Evolutionary conservation across 2,113 vertebrate genomes (phyloP).

Genomic region (Dicrurus megarhynchus): DNA sequence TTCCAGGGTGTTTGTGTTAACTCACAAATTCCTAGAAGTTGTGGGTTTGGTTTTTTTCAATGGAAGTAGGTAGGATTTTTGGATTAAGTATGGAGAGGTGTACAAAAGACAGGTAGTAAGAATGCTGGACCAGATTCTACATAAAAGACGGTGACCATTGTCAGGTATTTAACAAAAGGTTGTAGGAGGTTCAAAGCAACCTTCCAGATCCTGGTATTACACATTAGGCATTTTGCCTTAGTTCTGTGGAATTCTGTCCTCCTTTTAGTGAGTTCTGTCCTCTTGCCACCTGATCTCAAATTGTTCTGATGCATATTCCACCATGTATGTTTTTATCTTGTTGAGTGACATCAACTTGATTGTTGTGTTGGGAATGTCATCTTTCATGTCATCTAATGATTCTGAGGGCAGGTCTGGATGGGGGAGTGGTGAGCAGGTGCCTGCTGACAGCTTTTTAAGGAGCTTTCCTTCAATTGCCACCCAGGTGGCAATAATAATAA

Average conservation of each 20-base stretch:
- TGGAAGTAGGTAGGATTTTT: background rate
- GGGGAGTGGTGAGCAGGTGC: background rate
- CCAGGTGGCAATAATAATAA: background rate
- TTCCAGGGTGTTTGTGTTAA: background rate
- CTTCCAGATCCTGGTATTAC: background rate
- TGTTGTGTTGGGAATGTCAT: background rate
- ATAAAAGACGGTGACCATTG: background rate
- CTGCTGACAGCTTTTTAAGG: background rate
- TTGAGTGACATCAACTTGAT: background rate
- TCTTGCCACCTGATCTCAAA: background rate
- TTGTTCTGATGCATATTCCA: background rate
- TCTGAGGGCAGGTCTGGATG: background rate
- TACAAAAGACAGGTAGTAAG: background rate
- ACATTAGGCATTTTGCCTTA: background rate
- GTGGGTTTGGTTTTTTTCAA: background rate
- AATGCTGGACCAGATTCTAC: background rate
- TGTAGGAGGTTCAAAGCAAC: background rate
- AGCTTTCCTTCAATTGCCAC: background rate
- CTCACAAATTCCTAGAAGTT: background rate
- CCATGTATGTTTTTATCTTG: background rate
- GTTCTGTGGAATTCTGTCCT: background rate
- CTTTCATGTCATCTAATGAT: background rate
- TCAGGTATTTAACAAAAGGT: background rate
- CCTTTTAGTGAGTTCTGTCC: background rate
- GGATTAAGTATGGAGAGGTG: background rate